Percentiles rank a stretch among this genome's conserved stretches.
These are phyloP conservation scores for Rhinichthys klamathensis DNA, from an alignment of 2,113 vertebrate species.

Conservation along the genomic window DNA sequence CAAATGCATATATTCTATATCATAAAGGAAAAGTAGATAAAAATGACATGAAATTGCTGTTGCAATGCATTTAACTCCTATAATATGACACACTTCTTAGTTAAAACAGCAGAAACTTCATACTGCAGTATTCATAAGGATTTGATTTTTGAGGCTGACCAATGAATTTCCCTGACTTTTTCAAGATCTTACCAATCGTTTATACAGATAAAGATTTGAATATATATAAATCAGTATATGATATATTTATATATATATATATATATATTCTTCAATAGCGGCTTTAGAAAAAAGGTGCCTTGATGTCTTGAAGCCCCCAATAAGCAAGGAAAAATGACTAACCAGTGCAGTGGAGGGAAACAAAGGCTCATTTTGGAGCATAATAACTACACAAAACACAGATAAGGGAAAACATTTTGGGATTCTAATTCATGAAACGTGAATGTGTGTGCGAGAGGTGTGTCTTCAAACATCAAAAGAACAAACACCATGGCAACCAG, in stretches of 20 bases:
- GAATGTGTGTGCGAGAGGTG: background rate
- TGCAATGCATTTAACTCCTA: background rate
- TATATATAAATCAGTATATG: no score
- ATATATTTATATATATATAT: no score
- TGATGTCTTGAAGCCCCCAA: background rate
- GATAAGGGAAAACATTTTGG: slow-evolving; percentile 5
- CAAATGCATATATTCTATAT: background rate
- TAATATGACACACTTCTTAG: background rate
- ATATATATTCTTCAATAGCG: background rate
- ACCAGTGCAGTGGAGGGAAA: background rate
- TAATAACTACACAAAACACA: background rate
- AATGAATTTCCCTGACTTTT: no score
- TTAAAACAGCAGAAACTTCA: background rate
- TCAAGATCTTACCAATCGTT: no score
- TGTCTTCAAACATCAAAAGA: slow-evolving; percentile 32
- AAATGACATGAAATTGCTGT: background rate
- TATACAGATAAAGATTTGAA: no score
- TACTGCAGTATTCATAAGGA: no score
- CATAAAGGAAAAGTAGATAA: background rate
- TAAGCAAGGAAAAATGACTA: background rate
- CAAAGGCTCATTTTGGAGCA: background rate
- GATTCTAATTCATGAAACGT: background rate
- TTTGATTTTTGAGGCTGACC: background rate
- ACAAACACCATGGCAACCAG: slow-evolving; percentile 35
- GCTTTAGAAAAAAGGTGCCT: background rate